phyloP scores from a whole-genome alignment of 1,140 invertebrate genomes.

The Cephus cinctus region DNA sequence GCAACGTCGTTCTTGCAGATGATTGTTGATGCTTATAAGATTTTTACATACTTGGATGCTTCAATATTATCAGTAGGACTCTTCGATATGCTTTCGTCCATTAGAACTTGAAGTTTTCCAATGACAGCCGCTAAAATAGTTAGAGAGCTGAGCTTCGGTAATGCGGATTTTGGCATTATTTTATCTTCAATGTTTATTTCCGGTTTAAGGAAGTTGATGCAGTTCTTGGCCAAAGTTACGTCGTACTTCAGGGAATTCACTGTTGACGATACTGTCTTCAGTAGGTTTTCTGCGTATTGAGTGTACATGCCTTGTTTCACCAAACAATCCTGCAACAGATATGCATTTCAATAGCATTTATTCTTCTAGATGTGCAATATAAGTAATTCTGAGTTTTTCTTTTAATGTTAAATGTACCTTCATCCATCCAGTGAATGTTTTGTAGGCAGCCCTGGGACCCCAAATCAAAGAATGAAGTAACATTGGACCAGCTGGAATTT shows the following conservation, averaged over 20 bases:
- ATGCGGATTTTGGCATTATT: slow-evolving; percentile 54
- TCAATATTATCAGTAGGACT: slow-evolving; percentile 40
- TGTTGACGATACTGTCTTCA: slow-evolving; percentile 68
- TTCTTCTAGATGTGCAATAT: not conserved
- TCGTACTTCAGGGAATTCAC: slow-evolving; percentile 70
- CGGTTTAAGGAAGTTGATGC: slow-evolving; percentile 65
- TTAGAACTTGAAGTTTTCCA: slow-evolving; percentile 68
- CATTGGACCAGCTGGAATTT: slow-evolving; percentile 58
- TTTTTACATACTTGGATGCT: slow-evolving; percentile 30
- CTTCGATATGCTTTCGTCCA: slow-evolving; percentile 56
- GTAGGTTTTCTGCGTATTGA: slow-evolving; percentile 74
- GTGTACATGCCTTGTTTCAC: slow-evolving; percentile 88
- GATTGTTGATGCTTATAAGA: not conserved
- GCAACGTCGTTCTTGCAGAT: not conserved
- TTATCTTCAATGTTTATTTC: slow-evolving; percentile 47
- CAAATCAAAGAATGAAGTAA: slow-evolving; percentile 74
- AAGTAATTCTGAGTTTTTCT: slow-evolving; percentile 4
- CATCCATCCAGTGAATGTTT: slow-evolving; percentile 68
- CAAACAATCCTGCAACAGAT: slow-evolving; percentile 79
- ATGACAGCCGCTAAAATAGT: slow-evolving; percentile 68
- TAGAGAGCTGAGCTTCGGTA: slow-evolving; percentile 68
- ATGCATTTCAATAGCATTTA: slow-evolving; percentile 34
- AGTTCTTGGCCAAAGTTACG: slow-evolving; percentile 69
- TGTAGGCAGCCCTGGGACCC: slow-evolving; percentile 67
- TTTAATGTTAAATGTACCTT: slow-evolving; percentile 46